Conservation (phyloP, 2,113 vertebrate genomes). For the Otis tarda region DNA sequence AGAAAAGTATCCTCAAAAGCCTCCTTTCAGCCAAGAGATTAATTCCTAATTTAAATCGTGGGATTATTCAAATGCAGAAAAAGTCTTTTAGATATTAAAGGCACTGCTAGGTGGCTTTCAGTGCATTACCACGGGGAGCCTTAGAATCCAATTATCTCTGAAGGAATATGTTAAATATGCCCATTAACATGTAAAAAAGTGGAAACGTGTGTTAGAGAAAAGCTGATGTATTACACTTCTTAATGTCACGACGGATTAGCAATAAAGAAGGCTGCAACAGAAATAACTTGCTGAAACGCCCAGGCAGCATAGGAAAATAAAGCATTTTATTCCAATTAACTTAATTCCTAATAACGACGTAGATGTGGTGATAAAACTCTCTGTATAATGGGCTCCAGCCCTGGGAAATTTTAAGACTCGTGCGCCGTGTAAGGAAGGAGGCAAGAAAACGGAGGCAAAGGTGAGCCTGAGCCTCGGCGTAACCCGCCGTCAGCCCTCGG, state of each 20-base stretch:
- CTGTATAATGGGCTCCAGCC: not conserved
- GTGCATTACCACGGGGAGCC: not conserved
- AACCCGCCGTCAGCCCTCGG: not conserved
- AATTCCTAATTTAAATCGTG: not conserved
- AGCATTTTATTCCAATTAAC: not conserved
- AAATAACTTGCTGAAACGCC: not conserved
- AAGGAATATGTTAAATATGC: not conserved
- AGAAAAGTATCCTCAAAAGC: not conserved
- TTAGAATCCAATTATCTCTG: constrained; percentile 7
- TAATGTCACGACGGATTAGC: not conserved
- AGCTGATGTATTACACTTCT: not conserved
- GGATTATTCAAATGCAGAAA: not conserved
- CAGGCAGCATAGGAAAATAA: not conserved
- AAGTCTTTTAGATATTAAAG: not conserved
- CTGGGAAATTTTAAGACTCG: not conserved
- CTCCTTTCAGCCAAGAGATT: not conserved
- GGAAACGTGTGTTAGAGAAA: not conserved
- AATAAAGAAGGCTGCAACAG: not conserved
- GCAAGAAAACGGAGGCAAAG: too few species aligned
- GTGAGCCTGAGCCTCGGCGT: not conserved
- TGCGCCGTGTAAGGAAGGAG: fast-evolving
- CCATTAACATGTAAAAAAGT: constrained; percentile 29
- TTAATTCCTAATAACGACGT: not conserved
- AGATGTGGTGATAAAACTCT: not conserved
- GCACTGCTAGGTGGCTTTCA: not conserved